These are phyloP conservation scores for Nyctereutes procyonoides DNA, from an alignment of 2,113 vertebrate species.

Conservation along the genomic window DNA sequence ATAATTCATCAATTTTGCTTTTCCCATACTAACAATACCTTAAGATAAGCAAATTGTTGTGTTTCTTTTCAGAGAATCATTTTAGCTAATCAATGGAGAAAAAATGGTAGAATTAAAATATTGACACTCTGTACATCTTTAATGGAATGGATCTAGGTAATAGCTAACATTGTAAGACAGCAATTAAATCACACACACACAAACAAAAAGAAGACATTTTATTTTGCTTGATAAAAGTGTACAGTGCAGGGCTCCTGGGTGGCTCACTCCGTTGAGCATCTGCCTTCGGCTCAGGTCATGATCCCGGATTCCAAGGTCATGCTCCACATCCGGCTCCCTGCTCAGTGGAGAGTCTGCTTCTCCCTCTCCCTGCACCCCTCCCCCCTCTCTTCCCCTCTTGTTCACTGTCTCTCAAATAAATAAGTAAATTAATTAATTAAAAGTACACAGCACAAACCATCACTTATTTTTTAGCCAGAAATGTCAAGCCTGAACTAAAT, in stretches of 20 bases:
- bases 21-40: not conserved
- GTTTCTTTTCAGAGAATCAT: not conserved
- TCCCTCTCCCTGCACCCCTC: too few relatives aligned
- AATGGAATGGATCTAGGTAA: not conserved
- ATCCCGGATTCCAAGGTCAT: too few relatives aligned
- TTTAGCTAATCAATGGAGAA: not conserved
- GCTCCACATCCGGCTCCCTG: too few relatives aligned
- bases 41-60: not conserved
- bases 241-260: too few relatives aligned
- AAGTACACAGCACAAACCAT: not conserved
- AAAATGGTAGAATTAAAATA: not conserved
- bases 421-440: too few relatives aligned
- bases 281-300: too few relatives aligned
- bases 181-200: not conserved
- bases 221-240: not conserved
- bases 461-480: not conserved
- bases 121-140: not conserved
- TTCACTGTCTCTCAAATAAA: too few relatives aligned
- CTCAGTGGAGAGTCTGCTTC: too few relatives aligned
- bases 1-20: not conserved
- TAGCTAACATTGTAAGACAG: not conserved
- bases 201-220: not conserved
- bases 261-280: too few relatives aligned
- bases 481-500: not conserved
- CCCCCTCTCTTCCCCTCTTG: too few relatives aligned